phyloP scores from a whole-genome alignment of 2,797 vertebrate genomes.

The Geotria australis region DNA sequence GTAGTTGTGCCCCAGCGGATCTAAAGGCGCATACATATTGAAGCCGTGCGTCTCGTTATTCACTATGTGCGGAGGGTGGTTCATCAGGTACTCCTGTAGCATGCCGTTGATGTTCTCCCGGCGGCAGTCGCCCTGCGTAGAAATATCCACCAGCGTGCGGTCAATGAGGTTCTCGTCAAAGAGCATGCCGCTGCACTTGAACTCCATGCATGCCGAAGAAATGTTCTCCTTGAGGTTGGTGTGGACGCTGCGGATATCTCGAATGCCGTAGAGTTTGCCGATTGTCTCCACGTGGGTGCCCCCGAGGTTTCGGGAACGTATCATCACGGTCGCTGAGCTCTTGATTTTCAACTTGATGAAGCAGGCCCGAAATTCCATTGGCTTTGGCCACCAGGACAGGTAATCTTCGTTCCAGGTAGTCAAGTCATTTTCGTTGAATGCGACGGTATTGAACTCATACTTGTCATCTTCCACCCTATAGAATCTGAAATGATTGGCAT shows the following conservation, averaged over 20 bases:
- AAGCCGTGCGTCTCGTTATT: slow-evolving; percentile 89
- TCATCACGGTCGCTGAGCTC: slow-evolving; percentile 44
- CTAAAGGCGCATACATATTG: slow-evolving; percentile 81
- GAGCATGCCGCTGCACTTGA: slow-evolving; percentile 92
- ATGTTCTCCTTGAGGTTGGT: slow-evolving; percentile 23
- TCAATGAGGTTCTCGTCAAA: slow-evolving; percentile 80
- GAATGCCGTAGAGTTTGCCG: slow-evolving; percentile 59
- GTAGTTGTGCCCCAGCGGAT: slow-evolving; percentile 84
- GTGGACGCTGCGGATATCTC: slow-evolving; percentile 58
- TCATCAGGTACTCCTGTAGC: slow-evolving; percentile 82
- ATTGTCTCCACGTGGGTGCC: slow-evolving; percentile 65
- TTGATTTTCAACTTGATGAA: slow-evolving; percentile 69
- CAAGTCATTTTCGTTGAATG: slow-evolving; percentile 77
- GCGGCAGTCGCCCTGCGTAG: slow-evolving; percentile 69
- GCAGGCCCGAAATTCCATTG: slow-evolving; percentile 79
- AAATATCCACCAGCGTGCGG: slow-evolving; percentile 58
- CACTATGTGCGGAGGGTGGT: slow-evolving; percentile 65
- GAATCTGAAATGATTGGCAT: slow-evolving; percentile 62
- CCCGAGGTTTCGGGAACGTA: slow-evolving; percentile 75
- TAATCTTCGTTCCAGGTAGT: slow-evolving; percentile 96
- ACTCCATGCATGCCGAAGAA: slow-evolving; percentile 67
- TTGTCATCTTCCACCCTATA: slow-evolving; percentile 64
- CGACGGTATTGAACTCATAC: slow-evolving; percentile 80
- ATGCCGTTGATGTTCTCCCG: slow-evolving; percentile 52
- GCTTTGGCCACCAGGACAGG: slow-evolving; percentile 90